Conservation (phyloP, 2,797 vertebrate species). For the Myotis findleyi region DNA sequence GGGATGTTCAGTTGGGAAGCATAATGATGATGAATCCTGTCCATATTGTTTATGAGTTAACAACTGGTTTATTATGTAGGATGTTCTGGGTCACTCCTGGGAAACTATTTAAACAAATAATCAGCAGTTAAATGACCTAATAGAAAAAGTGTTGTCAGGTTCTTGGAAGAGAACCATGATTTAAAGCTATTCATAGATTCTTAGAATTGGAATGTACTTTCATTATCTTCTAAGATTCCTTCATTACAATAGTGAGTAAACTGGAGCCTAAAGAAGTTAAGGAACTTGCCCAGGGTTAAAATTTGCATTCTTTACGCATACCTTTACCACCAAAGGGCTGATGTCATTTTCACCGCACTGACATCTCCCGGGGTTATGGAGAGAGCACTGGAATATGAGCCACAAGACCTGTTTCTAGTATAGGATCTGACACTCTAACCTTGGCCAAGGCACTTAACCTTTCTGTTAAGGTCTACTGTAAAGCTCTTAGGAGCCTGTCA, state of each 20-base stretch:
- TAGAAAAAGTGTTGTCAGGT: slow-evolving; percentile 78
- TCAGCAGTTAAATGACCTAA: slow-evolving; percentile 77
- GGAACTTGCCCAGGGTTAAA: background rate
- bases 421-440: background rate
- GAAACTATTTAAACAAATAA: slow-evolving; percentile 81
- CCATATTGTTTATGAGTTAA: slow-evolving; percentile 77
- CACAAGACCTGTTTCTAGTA: background rate
- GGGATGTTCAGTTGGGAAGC: slow-evolving; percentile 60
- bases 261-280: background rate
- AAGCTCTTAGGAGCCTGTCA: background rate
- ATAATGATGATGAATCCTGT: slow-evolving; percentile 67
- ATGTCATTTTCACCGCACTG: background rate
- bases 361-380: background rate
- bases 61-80: slow-evolving; percentile 76
- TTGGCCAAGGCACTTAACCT: background rate
- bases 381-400: background rate
- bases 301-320: slow-evolving; percentile 12
- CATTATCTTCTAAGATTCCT: slow-evolving; percentile 42
- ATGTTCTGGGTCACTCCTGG: slow-evolving; percentile 75
- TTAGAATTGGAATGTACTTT: slow-evolving; percentile 61
- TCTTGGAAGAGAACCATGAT: slow-evolving; percentile 72
- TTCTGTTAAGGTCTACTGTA: background rate
- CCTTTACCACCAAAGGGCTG: background rate
- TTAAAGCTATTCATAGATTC: slow-evolving; percentile 72
- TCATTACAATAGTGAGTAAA: slow-evolving; percentile 38